Conservation (phyloP, 2,797 vertebrate genomes). For the Chromis chromis region DNA sequence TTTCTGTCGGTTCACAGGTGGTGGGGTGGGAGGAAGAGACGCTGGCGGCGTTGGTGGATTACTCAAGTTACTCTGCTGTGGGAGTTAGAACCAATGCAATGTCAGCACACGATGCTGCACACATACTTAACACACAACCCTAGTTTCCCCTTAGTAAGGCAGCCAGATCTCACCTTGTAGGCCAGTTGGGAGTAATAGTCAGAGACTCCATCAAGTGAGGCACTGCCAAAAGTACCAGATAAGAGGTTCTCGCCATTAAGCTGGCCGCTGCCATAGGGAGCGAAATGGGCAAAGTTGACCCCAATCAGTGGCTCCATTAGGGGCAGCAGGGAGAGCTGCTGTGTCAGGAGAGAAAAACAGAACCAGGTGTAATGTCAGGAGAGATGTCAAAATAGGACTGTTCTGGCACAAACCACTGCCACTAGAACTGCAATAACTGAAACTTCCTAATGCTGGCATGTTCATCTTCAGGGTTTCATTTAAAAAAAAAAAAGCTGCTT, state of each 20-base stretch:
- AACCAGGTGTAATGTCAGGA: not conserved
- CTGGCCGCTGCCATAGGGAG: constrained; percentile 95
- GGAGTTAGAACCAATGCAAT: constrained; percentile 48
- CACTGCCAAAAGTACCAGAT: constrained; percentile 96
- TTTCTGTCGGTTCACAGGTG: constrained; percentile 97
- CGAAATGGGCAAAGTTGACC: constrained; percentile 97
- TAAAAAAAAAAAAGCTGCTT: not conserved
- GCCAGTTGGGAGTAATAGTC: constrained; percentile 99
- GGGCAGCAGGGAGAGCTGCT: constrained; percentile 97
- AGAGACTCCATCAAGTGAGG: constrained; percentile 94
- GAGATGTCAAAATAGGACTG: constrained; percentile 3
- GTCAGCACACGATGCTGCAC: constrained; percentile 40
- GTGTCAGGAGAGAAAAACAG: constrained; percentile 52
- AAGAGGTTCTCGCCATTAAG: constrained; percentile 94
- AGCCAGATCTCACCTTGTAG: constrained; percentile 90
- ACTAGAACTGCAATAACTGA: not conserved
- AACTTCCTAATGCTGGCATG: not conserved
- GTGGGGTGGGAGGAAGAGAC: constrained; percentile 97
- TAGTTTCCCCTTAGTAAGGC: not conserved
- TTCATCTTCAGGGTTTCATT: not conserved
- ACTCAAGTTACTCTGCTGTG: constrained; percentile 98
- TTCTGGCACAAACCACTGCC: not conserved
- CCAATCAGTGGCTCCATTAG: constrained; percentile 98
- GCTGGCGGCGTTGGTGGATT: constrained; percentile 99
- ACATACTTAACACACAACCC: not conserved